Conservation (phyloP, 2,797 vertebrate species). For the Pampus argenteus region DNA sequence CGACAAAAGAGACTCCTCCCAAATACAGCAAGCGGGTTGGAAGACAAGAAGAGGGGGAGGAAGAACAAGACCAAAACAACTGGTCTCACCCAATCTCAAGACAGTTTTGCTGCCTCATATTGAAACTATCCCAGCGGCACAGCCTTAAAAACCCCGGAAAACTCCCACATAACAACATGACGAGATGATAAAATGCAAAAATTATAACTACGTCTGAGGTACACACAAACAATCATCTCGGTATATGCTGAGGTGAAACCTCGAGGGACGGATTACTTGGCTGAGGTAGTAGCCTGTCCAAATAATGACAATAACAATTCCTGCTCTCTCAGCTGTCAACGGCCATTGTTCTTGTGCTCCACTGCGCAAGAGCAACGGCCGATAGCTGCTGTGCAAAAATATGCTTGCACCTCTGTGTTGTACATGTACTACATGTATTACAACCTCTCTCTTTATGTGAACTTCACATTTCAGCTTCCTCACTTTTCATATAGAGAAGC, state of each 20-base stretch:
- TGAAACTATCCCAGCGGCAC: conserved; percentile 50
- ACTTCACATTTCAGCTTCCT: conserved; percentile 17
- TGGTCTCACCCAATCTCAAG: conserved; percentile 65
- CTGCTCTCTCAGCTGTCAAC: conserved; percentile 77
- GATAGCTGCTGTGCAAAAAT: conserved; percentile 44
- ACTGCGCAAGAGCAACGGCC: too few relatives aligned
- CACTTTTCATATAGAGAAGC: conserved; percentile 4
- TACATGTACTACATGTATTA: too few relatives aligned
- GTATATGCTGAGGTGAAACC: conserved; percentile 56
- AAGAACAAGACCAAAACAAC: conserved; percentile 62
- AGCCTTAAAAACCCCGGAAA: conserved; percentile 37
- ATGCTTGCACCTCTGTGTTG: neutral
- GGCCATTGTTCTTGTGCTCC: conserved; percentile 59
- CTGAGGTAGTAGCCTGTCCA: conserved; percentile 62
- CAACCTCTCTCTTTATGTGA: neutral
- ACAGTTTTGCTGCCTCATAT: conserved; percentile 43
- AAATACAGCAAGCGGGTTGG: conserved; percentile 18
- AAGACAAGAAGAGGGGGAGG: conserved; percentile 46
- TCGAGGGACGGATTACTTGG: conserved; percentile 67
- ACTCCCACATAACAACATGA: conserved; percentile 52
- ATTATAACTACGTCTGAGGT: conserved; percentile 36
- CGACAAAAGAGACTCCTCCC: conserved; percentile 36
- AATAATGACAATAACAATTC: conserved; percentile 69
- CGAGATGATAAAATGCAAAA: conserved; percentile 62
- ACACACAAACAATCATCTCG: conserved; percentile 56